Conservation (phyloP, 1,140 invertebrate genomes). For the Orchesella cincta region DNA sequence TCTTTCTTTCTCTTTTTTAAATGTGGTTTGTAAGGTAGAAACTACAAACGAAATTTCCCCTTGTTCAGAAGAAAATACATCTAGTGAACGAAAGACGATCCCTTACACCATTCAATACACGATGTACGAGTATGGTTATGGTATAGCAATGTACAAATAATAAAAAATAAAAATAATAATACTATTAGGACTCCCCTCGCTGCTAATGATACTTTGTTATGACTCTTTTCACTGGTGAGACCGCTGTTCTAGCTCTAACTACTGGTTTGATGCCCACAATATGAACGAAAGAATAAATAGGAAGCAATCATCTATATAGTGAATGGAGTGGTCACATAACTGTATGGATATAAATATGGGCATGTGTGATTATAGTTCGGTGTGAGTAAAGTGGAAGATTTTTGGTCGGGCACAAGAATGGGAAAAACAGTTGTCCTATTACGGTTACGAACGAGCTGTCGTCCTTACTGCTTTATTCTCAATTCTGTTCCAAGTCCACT, state of each 20-base stretch:
- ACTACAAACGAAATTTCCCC: no score
- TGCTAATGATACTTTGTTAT: not conserved
- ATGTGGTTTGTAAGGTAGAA: no score
- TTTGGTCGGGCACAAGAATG: not conserved
- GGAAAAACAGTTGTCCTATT: slow-evolving; percentile 16
- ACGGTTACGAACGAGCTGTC: slow-evolving; percentile 27
- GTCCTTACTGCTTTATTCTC: slow-evolving; percentile 17
- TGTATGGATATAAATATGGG: no score
- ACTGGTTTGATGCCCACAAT: no score
- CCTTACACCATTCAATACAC: not conserved
- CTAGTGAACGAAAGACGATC: not conserved
- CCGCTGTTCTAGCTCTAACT: no score
- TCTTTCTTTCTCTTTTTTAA: no score
- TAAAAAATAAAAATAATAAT: slow-evolving; percentile 20
- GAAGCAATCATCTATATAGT: no score
- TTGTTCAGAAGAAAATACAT: no score
- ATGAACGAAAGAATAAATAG: no score
- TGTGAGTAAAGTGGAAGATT: no score
- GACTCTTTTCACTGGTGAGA: not conserved
- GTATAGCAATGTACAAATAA: not conserved
- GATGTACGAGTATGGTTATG: not conserved
- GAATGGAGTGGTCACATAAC: no score
- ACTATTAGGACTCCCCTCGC: not conserved
- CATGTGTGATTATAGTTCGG: no score
- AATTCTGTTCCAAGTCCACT: slow-evolving; percentile 33